Conservation (phyloP, 2,113 vertebrate species). For the Psammodynastes pulverulentus region DNA sequence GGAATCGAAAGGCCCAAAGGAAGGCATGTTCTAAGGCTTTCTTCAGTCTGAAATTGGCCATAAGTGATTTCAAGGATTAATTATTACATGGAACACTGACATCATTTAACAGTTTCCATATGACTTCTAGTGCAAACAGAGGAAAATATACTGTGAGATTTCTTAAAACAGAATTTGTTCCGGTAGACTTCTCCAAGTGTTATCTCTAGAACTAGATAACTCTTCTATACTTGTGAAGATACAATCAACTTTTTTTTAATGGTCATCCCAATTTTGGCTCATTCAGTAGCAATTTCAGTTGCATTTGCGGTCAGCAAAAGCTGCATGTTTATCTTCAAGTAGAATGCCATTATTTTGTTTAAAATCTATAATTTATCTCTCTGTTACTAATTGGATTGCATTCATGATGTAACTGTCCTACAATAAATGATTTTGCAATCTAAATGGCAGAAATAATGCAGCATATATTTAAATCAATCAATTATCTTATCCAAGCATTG, state of each 20-base stretch:
- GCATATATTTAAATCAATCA: not conserved
- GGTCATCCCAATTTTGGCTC: too few species aligned
- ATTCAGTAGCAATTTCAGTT: not conserved
- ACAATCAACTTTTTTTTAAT: not conserved
- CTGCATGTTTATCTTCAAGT: not conserved
- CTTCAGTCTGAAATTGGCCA: not conserved
- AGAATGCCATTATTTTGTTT: not conserved
- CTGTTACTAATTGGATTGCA: not conserved
- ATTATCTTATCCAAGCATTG: not conserved
- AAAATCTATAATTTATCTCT: not conserved
- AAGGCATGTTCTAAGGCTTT: not conserved
- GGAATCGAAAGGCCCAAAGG: not conserved
- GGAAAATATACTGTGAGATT: not conserved
- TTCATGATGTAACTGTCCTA: not conserved
- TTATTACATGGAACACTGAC: not conserved
- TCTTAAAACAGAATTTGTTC: not conserved
- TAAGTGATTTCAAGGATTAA: not conserved
- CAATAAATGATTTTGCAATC: not conserved
- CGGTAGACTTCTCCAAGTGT: not conserved
- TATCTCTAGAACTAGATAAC: not conserved
- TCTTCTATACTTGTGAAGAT: not conserved
- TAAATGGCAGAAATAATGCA: not conserved
- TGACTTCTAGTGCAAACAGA: not conserved
- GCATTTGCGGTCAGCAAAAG: not conserved
- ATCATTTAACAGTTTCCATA: not conserved